Conservation (phyloP, 2,888 invertebrate species). For the Oscheius sp. region DNA sequence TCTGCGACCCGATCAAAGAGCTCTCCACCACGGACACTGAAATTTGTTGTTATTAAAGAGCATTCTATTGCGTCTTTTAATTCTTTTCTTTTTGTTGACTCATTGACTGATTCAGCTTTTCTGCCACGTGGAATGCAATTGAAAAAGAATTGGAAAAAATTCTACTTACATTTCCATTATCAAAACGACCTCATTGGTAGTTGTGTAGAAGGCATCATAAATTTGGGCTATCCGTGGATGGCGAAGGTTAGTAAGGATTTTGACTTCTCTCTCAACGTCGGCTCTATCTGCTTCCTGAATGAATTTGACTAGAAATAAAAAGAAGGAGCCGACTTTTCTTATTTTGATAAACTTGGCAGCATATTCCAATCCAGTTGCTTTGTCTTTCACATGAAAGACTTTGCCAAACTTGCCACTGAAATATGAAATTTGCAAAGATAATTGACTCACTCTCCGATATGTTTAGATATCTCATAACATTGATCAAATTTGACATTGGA, state of each 20-base stretch:
- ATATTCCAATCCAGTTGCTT: slow-evolving; percentile 76
- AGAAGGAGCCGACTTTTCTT: slow-evolving; percentile 34
- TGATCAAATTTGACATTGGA: slow-evolving; percentile 64
- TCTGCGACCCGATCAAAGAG: slow-evolving; percentile 97
- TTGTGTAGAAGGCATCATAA: slow-evolving; percentile 91
- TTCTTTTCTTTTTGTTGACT: neutral
- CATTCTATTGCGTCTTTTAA: too few species aligned
- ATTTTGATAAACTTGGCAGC: slow-evolving; percentile 83
- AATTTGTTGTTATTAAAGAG: too few species aligned
- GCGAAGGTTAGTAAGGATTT: slow-evolving; percentile 91
- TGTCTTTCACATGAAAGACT: slow-evolving; percentile 76
- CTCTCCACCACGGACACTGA: slow-evolving; percentile 95
- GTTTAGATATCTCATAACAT: slow-evolving; percentile 57
- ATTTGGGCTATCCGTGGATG: slow-evolving; percentile 95
- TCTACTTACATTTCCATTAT: slow-evolving; percentile 97
- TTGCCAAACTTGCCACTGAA: slow-evolving; percentile 74
- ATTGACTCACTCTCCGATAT: slow-evolving; percentile 61
- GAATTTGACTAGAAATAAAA: neutral
- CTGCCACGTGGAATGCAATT: slow-evolving; percentile 12
- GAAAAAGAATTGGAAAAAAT: slow-evolving; percentile 61
- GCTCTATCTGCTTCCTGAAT: slow-evolving; percentile 60
- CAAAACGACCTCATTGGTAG: slow-evolving; percentile 88
- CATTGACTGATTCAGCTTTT: slow-evolving; percentile 8
- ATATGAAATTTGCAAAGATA: neutral
- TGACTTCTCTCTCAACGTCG: slow-evolving; percentile 76